phyloP scores from a whole-genome alignment of 2,113 vertebrate species.

The Actinemys pallida region DNA sequence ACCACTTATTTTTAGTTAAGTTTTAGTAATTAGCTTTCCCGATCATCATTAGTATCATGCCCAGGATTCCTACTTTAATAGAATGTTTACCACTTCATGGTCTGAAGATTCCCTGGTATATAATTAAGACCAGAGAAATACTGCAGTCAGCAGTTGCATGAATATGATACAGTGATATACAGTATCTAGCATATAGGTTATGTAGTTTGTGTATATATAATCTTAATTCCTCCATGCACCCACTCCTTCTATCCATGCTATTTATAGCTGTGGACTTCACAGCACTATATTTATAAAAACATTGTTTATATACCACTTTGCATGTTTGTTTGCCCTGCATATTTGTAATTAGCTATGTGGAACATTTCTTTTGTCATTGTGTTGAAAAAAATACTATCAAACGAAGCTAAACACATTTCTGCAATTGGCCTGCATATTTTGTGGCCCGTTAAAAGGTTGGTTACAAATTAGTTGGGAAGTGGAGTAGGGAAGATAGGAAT shows the following conservation, averaged over 20 bases:
- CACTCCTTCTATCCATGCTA: constrained; percentile 30
- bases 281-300: not conserved
- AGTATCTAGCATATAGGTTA: constrained; percentile 46
- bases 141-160: constrained; percentile 42
- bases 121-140: constrained; percentile 44
- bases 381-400: constrained; percentile 37
- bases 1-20: rapidly evolving
- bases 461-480: constrained; percentile 1
- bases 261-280: not conserved
- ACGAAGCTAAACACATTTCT: not conserved
- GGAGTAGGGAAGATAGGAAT: not conserved
- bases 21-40: not conserved
- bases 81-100: not conserved
- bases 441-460: not conserved
- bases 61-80: constrained; percentile 36
- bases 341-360: constrained; percentile 45
- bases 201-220: not conserved
- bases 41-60: not conserved
- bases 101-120: not conserved
- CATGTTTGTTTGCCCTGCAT: constrained; percentile 49
- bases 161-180: constrained; percentile 40
- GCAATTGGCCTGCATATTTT: constrained; percentile 37
- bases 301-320: constrained; percentile 34
- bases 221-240: constrained; percentile 41
- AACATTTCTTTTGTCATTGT: constrained; percentile 37